Evolutionary conservation across 2,797 vertebrate species (phyloP).

Genomic region (Antennarius maculatus): DNA sequence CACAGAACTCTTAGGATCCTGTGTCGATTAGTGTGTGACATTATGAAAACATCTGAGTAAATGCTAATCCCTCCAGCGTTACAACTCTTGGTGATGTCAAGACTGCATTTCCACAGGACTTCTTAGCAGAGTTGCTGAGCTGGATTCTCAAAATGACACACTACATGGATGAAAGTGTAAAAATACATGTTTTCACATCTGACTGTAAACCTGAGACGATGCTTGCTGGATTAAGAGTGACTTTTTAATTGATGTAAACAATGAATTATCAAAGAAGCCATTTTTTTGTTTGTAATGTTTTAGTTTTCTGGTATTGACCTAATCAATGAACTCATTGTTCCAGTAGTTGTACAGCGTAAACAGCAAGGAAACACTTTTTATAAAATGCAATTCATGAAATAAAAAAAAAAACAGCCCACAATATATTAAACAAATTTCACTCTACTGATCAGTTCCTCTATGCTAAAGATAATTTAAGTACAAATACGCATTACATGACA

Average conservation of each 20-base stretch:
- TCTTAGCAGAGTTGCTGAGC: slow-evolving; percentile 6
- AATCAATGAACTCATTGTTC: neutral
- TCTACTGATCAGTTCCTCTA: slow-evolving; percentile 1
- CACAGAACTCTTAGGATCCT: too few species aligned
- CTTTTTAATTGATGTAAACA: neutral
- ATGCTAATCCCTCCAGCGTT: too few species aligned
- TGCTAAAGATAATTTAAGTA: slow-evolving; percentile 5
- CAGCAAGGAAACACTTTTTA: neutral
- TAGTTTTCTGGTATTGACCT: neutral
- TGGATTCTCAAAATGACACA: slow-evolving; percentile 5
- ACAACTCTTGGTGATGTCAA: neutral
- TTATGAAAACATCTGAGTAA: neutral
- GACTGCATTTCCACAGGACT: slow-evolving; percentile 18
- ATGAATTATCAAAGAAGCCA: slow-evolving; percentile 12
- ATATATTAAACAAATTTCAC: neutral
- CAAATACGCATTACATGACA: slow-evolving; percentile 8
- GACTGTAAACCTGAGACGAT: neutral
- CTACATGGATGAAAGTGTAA: neutral
- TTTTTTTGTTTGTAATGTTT: too few species aligned
- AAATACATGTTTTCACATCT: neutral
- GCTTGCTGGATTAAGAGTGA: neutral
- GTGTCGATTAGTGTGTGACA: neutral
- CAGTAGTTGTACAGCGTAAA: neutral
- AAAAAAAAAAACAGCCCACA: neutral
- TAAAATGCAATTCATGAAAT: too few species aligned